A percentile compares a stretch with the other conserved stretches of the same genome.
phyloP scores from a whole-genome alignment of 2,113 vertebrate genomes.

The Notiomystis cincta region DNA sequence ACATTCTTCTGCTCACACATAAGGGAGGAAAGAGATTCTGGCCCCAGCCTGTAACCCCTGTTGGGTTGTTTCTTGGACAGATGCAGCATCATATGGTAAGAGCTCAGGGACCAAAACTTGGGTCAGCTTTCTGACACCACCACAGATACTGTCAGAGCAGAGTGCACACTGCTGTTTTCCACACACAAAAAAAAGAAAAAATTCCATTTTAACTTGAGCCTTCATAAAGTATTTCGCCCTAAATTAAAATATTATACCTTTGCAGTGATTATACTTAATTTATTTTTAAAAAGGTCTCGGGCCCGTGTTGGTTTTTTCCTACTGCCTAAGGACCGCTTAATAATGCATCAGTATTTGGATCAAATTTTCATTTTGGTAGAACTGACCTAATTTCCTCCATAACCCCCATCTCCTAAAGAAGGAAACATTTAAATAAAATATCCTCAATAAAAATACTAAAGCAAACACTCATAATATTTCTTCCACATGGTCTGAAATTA shows the following conservation, averaged over 20 bases:
- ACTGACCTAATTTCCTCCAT: constrained; percentile 56
- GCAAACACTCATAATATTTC: neutral
- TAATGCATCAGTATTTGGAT: constrained; percentile 42
- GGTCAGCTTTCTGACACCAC: neutral
- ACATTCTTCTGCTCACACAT: neutral
- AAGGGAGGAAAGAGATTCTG: constrained; percentile 12
- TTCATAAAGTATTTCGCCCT: neutral
- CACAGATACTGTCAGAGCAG: neutral
- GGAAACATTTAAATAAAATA: constrained; percentile 49
- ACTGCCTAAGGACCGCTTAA: constrained; percentile 50
- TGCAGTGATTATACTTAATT: neutral
- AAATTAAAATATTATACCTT: constrained; percentile 31
- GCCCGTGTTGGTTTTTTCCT: neutral
- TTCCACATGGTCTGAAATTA: constrained; percentile 27
- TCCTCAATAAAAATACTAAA: constrained; percentile 18
- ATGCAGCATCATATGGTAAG: neutral
- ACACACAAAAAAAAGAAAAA: neutral
- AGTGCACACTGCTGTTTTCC: neutral
- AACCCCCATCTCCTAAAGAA: neutral
- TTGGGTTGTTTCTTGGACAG: constrained; percentile 30
- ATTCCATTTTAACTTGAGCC: neutral
- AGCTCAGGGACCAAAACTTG: neutral
- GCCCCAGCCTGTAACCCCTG: neutral
- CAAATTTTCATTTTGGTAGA: constrained; percentile 2
- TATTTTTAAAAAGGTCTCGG: constrained; percentile 46